Base-by-base conservation (phyloP, 2,797 vertebrate species). In the Lophotriccus pileatus region DNA sequence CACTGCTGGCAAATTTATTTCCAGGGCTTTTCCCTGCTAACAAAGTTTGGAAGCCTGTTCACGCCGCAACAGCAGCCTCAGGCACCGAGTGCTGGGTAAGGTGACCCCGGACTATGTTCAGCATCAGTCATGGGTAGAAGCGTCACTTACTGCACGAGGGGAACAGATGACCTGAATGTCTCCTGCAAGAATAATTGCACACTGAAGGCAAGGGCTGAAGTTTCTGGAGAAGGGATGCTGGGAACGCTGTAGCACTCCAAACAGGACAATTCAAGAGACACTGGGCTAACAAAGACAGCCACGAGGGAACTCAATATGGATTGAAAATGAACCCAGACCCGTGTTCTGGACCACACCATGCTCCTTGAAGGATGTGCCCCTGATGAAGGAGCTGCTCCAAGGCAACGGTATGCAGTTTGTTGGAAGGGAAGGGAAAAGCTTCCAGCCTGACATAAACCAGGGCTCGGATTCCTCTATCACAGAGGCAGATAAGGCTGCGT, bases 371-470 rank as follows among this genome's bases (percentile, higher is more conserved):
- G 79, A 90, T 76, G 43, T 36, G 60, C 25, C 84, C 67, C 84
- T 0, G 8, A 10, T 28, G 73, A 83, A 95, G 85, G 67, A 82
- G 52, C 2, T 0, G 92, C 87, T 94, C 84, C 89, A 69, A 87
- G 89, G 87, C 89, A 84, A 59, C 10, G 55, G 86, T 62, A 88
- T 87, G 86, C 50, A 34, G 77, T 50, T 84, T 76, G 83, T 39
- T 94, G 93, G 77, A 80, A 87, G 64, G 60, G 43, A 69, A 78
- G 68, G 56, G 90, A 75, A 90, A 93, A 84, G 84, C 86, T 79
- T 70, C 83, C 69, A 84, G 90, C 69, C 80, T 93, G 93, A 90
- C 76, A 93, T 66, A 96, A 95, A 56, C 95, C 93, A 95, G 92
- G 83, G 86, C 92, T 93, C 49, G 0, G 92, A 92, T 95, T 95